Evolutionary conservation across 64 coral and sea anemone genomes (phyloP), one percentile per base, ranked within the genome.

Genomic region (Dendronephthya gigantea): DNA sequence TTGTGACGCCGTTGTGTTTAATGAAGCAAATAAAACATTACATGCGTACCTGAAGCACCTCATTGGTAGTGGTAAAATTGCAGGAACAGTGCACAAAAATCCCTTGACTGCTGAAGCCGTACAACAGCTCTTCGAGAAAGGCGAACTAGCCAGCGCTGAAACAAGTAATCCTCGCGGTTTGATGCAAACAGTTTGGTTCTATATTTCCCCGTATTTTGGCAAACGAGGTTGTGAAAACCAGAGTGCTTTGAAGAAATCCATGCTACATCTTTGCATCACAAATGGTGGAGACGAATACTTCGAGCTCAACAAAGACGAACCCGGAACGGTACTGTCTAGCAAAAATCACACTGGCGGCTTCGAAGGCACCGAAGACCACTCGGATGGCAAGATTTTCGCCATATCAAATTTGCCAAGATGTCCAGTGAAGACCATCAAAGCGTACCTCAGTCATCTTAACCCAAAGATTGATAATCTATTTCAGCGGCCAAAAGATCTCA

Each of bases 1-100:
- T 59, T 84, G 49, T 58, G 84, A 85, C 7, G 49, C 9, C 35
- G 35, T 65, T 40, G 7, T 16, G 7, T 85, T 84, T 32, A 48
- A 30, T 40, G 84, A 85, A 32, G 84, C 35, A 65, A 85, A 85
- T 85, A 85, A 59, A 19, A 36, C 84, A 6, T 85, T 85, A 36
- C 43, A 65, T 85, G 55, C 49, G 7, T 66, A 62, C 84, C 84
- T 85, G 11, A 85, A 85, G 50, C 84, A 66, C 22, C 84, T 65
- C 31, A 28, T 48, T 48, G 31, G n/a, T 7, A 35, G n/a, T 35
- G 51, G 84, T 35, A 52, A 59, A 65, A 85, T 85, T 36, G 84
- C 84, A 6, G 52, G 49, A 34, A 85, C 51, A 13, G 33, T 85
- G 1, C 84, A 65, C 84, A 85, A 85, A 19, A 65, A 59, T 49